These are phyloP conservation scores for Trachelus tabidus DNA, from an alignment of 2,888 invertebrate genomes.

Conservation along the genomic window DNA sequence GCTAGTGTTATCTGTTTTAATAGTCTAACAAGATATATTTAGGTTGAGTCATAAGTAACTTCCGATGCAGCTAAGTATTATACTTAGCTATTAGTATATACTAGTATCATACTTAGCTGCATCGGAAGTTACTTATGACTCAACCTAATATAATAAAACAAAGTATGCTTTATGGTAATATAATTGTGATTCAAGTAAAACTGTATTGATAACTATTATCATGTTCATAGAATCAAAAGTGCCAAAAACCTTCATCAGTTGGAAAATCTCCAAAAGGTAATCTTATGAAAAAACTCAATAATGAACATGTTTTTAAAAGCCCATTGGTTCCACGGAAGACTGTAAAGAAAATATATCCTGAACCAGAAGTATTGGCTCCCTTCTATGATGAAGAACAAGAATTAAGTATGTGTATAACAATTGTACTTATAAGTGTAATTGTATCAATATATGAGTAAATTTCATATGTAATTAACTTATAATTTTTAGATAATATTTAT, in stretches of 20 bases:
- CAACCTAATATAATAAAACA: too few relatives aligned
- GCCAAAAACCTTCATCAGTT: background rate
- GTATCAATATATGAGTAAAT: background rate
- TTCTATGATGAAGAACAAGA: slow-evolving; percentile 31
- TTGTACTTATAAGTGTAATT: slow-evolving; percentile 7
- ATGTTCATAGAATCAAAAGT: background rate
- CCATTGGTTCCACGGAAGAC: slow-evolving; percentile 31
- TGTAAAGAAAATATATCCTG: slow-evolving; percentile 24
- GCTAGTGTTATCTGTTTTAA: too few relatives aligned
- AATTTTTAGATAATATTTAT: slow-evolving; percentile 15
- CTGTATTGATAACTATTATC: too few relatives aligned
- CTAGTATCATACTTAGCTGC: too few relatives aligned
- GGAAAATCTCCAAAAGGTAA: slow-evolving; percentile 17
- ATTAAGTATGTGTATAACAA: slow-evolving; percentile 23
- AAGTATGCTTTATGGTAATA: too few relatives aligned
- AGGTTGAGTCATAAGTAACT: too few relatives aligned
- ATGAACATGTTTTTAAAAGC: slow-evolving; percentile 34
- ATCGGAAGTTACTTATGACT: too few relatives aligned
- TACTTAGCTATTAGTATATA: too few relatives aligned
- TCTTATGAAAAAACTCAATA: background rate
- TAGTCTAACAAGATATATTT: too few relatives aligned
- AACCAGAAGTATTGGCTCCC: slow-evolving; percentile 39
- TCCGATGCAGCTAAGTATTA: too few relatives aligned
- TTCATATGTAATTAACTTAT: slow-evolving; percentile 8
- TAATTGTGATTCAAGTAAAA: too few relatives aligned